Conservation (phyloP, 2,888 invertebrate species). For the Papilio protenor region DNA sequence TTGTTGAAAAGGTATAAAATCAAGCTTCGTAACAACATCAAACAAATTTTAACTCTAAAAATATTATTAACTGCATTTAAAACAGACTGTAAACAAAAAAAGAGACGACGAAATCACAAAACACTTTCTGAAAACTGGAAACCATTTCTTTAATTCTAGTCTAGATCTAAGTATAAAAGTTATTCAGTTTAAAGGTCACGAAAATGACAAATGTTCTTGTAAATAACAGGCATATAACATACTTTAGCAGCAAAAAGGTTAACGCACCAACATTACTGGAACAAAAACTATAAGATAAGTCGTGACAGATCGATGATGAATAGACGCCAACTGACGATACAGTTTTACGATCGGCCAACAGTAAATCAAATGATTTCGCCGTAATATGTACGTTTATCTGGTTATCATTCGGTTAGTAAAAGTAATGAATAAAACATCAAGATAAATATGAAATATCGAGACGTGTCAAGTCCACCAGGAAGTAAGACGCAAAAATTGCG, state of each 20-base stretch:
- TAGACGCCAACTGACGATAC: conserved; percentile 63
- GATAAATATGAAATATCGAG: conserved; percentile 33
- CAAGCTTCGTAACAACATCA: background rate
- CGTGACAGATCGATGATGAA: conserved; percentile 73
- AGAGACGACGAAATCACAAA: background rate
- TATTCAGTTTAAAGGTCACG: background rate
- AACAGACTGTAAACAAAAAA: background rate
- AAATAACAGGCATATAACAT: conserved; percentile 11
- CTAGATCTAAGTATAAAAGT: background rate
- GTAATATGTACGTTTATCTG: conserved; percentile 30
- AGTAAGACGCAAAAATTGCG: background rate
- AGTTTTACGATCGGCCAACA: conserved; percentile 56
- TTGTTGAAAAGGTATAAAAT: background rate
- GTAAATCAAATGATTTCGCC: conserved; percentile 55
- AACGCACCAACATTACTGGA: conserved; percentile 64
- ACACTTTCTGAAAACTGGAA: background rate
- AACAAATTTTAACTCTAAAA: background rate
- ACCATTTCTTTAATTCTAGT: background rate
- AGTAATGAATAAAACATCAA: conserved; percentile 34
- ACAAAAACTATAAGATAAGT: conserved; percentile 74
- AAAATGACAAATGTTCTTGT: conserved; percentile 8
- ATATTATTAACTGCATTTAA: too few relatives aligned
- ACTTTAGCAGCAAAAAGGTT: conserved; percentile 66
- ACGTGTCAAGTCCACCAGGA: conserved; percentile 30
- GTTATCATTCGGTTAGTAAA: conserved; percentile 28